Evolutionary conservation across 2,113 vertebrate genomes (phyloP).

Genomic region (Diglossa brunneiventris): DNA sequence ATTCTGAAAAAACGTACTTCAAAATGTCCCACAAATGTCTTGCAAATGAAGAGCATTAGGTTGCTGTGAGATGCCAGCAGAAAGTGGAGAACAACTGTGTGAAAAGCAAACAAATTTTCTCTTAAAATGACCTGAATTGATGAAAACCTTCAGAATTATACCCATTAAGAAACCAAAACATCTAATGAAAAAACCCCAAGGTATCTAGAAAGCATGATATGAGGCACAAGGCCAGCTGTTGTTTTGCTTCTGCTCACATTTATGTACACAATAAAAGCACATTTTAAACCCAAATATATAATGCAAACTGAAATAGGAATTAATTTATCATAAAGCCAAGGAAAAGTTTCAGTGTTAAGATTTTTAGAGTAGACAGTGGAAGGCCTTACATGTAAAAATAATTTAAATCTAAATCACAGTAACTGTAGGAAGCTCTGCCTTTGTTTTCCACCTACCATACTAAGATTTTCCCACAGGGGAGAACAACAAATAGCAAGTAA

Average conservation of each 20-base stretch:
- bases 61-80: background rate
- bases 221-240: background rate
- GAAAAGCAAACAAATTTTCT: background rate
- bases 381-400: background rate
- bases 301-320: background rate
- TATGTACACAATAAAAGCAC: background rate
- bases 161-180: background rate
- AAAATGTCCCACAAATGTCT: background rate
- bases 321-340: background rate
- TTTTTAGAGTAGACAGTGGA: background rate
- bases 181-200: background rate
- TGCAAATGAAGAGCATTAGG: background rate
- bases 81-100: background rate
- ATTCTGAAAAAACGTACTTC: background rate
- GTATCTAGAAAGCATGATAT: background rate
- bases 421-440: background rate
- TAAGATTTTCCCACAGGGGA: conserved; percentile 4
- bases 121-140: background rate
- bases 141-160: background rate
- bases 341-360: background rate
- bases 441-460: background rate
- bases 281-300: background rate
- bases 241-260: background rate
- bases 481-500: background rate
- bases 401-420: conserved; percentile 6